These are phyloP conservation scores for Sitta carolinensis DNA, from an alignment of 2,797 vertebrate genomes.

Conservation along the genomic window DNA sequence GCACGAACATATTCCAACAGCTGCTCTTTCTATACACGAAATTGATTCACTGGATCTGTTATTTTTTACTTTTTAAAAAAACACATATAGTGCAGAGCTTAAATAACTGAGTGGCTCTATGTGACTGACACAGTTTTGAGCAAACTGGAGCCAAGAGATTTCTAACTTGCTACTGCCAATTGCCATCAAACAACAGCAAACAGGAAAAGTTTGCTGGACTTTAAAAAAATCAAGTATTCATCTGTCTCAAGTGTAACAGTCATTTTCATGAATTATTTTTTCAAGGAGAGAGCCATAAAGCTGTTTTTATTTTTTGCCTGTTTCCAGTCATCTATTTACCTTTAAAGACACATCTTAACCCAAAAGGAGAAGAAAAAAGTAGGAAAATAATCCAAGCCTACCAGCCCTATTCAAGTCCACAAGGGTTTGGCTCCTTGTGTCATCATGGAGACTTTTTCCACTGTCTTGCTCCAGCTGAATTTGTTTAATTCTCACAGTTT, in stretches of 20 bases:
- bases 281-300: background rate
- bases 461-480: slow-evolving; percentile 99
- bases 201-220: background rate
- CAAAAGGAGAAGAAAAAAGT: background rate
- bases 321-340: background rate
- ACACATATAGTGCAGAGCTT: background rate
- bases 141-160: background rate
- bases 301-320: background rate
- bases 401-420: slow-evolving; percentile 94
- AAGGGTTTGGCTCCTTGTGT: slow-evolving; percentile 84
- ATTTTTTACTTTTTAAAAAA: background rate
- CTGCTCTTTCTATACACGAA: background rate
- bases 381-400: slow-evolving; percentile 50
- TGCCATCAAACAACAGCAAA: background rate
- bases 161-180: background rate
- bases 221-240: background rate
- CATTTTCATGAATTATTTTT: background rate
- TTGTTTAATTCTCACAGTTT: slow-evolving; percentile 87
- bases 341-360: background rate
- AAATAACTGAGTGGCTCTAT: background rate
- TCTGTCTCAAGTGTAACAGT: background rate
- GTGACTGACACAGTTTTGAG: background rate
- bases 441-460: slow-evolving; percentile 95
- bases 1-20: background rate
- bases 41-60: background rate